These are phyloP conservation scores for Accipiter virgatus DNA, from an alignment of 2,113 vertebrate species.

Conservation along the genomic window DNA sequence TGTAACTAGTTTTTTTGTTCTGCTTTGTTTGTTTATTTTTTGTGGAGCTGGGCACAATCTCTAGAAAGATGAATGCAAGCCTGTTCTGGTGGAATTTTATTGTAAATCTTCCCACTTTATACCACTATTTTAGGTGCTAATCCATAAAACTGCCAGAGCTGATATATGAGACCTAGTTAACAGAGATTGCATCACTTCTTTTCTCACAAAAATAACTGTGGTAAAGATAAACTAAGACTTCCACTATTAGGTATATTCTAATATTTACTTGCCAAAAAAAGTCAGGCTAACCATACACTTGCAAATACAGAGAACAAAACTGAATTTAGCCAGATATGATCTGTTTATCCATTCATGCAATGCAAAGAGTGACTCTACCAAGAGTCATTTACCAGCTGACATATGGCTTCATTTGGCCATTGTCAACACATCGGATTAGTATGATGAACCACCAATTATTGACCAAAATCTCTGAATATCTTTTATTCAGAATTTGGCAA, in stretches of 20 bases:
- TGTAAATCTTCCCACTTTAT: not conserved
- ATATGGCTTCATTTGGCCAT: not conserved
- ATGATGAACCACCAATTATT: not conserved
- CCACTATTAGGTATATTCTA: not conserved
- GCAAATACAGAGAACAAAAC: not conserved
- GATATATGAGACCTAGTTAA: not conserved
- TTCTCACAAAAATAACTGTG: not conserved
- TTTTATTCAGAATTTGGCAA: not conserved
- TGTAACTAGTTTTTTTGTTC: not conserved
- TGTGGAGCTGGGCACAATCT: not conserved
- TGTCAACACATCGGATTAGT: not conserved
- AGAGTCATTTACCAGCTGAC: not conserved
- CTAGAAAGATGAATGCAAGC: not conserved
- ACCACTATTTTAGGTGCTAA: not conserved
- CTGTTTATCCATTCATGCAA: not conserved
- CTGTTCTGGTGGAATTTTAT: not conserved
- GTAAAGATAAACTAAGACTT: not conserved
- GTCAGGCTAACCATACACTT: accelerated
- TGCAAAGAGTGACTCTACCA: not conserved
- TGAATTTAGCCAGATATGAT: not conserved
- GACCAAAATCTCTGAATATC: not conserved
- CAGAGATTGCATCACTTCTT: not conserved
- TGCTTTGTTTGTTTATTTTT: not conserved
- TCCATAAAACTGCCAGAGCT: not conserved
- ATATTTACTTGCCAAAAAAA: not conserved